A percentile compares a stretch with the other conserved stretches of the same genome.
Evolutionary conservation across 2,797 vertebrate genomes (phyloP).

Genomic region (Chrosomus eos): DNA sequence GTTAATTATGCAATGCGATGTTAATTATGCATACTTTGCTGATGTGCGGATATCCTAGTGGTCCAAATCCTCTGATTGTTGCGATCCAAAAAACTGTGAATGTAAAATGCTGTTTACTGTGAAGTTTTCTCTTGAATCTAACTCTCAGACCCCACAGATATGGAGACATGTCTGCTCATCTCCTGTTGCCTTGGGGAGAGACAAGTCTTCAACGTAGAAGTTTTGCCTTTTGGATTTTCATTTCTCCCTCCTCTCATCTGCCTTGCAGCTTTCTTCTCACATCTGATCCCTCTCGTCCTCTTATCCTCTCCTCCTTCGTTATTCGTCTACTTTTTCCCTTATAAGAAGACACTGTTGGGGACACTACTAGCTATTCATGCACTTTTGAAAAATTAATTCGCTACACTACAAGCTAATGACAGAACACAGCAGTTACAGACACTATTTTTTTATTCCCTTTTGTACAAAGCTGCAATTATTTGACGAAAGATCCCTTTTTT

Average conservation of each 20-base stretch:
- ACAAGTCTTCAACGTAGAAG: not conserved
- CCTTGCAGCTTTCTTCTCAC: conserved; percentile 8
- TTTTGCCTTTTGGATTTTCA: not conserved
- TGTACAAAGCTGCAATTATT: not conserved
- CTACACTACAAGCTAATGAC: not conserved
- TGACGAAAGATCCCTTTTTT: no score
- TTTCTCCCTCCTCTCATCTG: conserved; percentile 7
- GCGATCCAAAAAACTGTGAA: not conserved
- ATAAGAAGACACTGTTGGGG: not conserved
- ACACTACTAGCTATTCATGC: not conserved
- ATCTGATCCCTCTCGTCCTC: not conserved
- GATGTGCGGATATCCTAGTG: conserved; percentile 35
- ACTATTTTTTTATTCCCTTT: not conserved
- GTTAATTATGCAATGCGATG: conserved; percentile 66
- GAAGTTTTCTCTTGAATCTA: not conserved
- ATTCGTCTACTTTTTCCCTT: not conserved
- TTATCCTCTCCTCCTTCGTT: not conserved
- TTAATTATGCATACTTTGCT: conserved; percentile 55
- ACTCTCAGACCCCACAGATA: not conserved
- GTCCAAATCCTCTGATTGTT: not conserved
- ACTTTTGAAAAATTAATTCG: not conserved
- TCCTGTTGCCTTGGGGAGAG: not conserved
- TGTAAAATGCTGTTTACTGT: not conserved
- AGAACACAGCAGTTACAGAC: no score
- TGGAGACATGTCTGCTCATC: not conserved